Percentiles rank a stretch among this genome's conserved stretches.
phyloP scores from a whole-genome alignment of 2,797 vertebrate genomes.

The Allobates femoralis region DNA sequence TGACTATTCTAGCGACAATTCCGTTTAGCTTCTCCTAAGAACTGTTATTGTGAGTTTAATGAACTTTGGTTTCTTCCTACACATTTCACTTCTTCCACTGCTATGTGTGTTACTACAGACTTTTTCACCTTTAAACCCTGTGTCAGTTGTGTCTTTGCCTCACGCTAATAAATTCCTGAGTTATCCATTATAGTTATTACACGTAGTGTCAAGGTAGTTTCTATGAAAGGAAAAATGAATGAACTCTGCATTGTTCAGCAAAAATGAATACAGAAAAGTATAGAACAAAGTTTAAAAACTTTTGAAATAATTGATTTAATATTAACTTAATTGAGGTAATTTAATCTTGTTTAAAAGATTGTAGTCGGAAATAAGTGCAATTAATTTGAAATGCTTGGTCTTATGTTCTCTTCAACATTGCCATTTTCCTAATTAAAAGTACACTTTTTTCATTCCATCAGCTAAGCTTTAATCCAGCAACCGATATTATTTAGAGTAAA shows the following conservation, averaged over 20 bases:
- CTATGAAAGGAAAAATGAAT: not conserved
- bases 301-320: not conserved
- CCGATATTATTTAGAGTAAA: not conserved
- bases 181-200: no score
- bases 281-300: not conserved
- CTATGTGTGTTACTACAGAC: no score
- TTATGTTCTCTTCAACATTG: not conserved
- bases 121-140: no score
- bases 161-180: no score
- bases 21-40: no score
- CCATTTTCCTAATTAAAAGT: constrained; percentile 4
- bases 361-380: not conserved
- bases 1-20: no score
- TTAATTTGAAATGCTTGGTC: not conserved
- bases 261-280: not conserved
- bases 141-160: no score
- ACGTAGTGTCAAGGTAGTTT: not conserved
- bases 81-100: no score
- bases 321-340: not conserved
- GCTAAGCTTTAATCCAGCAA: not conserved
- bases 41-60: no score
- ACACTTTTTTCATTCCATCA: not conserved
- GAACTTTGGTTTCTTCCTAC: no score
- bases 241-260: not conserved
- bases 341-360: not conserved